Conservation (phyloP, 2,113 vertebrate species). For the Triplophysa rosa region DNA sequence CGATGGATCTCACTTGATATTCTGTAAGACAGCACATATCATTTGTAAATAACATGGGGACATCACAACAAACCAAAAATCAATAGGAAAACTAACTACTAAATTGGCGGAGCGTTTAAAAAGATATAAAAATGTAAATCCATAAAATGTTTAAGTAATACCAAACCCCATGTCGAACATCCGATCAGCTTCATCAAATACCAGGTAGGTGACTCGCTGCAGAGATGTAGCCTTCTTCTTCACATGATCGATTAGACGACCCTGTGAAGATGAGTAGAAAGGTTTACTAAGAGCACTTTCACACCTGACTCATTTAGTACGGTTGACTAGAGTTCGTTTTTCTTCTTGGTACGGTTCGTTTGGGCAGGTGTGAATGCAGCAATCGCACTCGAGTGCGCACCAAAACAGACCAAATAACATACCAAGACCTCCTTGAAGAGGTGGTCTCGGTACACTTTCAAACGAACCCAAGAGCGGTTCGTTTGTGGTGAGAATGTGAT, state of each 20-base stretch:
- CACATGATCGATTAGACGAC: slow-evolving; percentile 96
- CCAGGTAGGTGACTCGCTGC: slow-evolving; percentile 94
- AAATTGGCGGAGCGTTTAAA: not conserved
- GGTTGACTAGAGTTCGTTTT: no score
- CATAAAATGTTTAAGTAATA: slow-evolving; percentile 64
- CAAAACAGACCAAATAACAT: no score
- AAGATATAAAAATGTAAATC: not conserved
- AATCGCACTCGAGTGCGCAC: no score
- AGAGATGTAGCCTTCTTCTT: slow-evolving; percentile 99
- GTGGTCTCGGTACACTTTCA: no score
- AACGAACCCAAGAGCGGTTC: no score
- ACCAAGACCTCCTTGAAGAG: no score
- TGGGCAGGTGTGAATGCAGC: no score
- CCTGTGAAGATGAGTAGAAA: slow-evolving; percentile 67
- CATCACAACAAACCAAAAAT: not conserved
- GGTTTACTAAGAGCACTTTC: no score
- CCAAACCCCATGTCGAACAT: slow-evolving; percentile 99
- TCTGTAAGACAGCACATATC: slow-evolving; percentile 71
- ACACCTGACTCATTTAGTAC: no score
- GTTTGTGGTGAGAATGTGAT: no score
- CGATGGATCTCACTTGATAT: slow-evolving; percentile 95
- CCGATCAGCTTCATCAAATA: slow-evolving; percentile 98
- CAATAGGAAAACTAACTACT: not conserved
- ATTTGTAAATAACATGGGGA: not conserved
- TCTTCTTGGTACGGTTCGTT: no score